Evolutionary conservation across 2,797 vertebrate species (phyloP).

Genomic region (Heteromormyrus szaboi): DNA sequence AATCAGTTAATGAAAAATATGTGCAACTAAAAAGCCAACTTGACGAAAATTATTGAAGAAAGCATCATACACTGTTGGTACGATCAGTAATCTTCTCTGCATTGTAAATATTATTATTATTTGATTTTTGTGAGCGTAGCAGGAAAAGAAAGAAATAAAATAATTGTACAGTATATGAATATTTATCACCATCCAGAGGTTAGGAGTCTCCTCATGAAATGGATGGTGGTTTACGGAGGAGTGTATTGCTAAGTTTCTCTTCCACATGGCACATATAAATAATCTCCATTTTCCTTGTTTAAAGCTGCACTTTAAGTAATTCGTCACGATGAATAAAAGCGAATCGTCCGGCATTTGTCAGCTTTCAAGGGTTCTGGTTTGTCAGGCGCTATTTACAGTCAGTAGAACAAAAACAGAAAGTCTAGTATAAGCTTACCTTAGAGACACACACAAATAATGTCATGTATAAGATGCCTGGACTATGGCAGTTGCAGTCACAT

Average conservation of each 20-base stretch:
- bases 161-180: neutral
- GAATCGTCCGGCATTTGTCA: neutral
- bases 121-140: neutral
- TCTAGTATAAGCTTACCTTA: neutral
- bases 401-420: neutral
- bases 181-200: neutral
- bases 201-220: neutral
- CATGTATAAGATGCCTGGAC: neutral
- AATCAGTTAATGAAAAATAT: neutral
- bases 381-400: neutral
- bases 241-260: neutral
- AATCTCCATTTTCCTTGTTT: conserved; percentile 4
- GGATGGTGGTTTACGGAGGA: neutral
- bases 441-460: neutral
- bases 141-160: neutral
- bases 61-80: neutral
- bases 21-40: neutral
- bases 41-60: neutral
- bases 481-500: neutral
- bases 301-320: conserved; percentile 7
- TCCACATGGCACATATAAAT: conserved; percentile 6
- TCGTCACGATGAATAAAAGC: conserved; percentile 15
- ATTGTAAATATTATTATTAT: neutral
- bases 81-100: neutral
- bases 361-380: conserved; percentile 9